These are phyloP conservation scores for Papilio glaucus DNA, from an alignment of 1,140 invertebrate species.

Conservation along the genomic window DNA sequence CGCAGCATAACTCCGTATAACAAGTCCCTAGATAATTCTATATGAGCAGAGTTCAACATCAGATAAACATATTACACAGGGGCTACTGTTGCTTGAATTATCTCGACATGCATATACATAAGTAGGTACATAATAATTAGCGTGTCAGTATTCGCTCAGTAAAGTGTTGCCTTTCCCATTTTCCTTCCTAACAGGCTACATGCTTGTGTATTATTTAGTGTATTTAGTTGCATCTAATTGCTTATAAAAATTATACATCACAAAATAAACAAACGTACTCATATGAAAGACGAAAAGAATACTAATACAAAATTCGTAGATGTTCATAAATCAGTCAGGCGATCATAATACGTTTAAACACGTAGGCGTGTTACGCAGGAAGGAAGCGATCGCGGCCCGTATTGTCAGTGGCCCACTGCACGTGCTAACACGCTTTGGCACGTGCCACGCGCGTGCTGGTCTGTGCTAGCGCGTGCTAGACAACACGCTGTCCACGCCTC, in stretches of 20 bases:
- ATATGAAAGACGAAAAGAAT: constrained; percentile 20
- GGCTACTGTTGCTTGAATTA: not conserved
- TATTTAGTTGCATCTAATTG: not conserved
- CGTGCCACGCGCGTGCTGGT: constrained; percentile 39
- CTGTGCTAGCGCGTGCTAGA: constrained; percentile 22
- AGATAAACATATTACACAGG: not conserved
- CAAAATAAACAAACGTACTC: constrained; percentile 19
- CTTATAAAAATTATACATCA: constrained; percentile 24
- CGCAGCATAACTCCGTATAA: not conserved
- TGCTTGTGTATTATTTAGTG: not conserved
- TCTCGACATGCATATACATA: no score
- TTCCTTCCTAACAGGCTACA: not conserved
- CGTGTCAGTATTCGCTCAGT: no score
- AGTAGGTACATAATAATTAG: no score
- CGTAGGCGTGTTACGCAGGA: constrained; percentile 55
- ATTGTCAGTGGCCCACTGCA: not conserved
- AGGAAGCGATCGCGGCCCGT: constrained; percentile 51
- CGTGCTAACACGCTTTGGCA: constrained; percentile 47
- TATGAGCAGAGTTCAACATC: not conserved
- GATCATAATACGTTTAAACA: constrained; percentile 61
- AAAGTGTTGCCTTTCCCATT: not conserved
- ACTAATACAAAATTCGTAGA: constrained; percentile 40
- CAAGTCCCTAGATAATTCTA: constrained; percentile 11
- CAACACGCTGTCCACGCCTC: constrained; percentile 32
- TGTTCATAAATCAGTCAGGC: constrained; percentile 48